A percentile compares a stretch with the other conserved stretches of the same genome.
Conservation (phyloP, 2,888 invertebrate species). For the Limnephilus rhombicus region DNA sequence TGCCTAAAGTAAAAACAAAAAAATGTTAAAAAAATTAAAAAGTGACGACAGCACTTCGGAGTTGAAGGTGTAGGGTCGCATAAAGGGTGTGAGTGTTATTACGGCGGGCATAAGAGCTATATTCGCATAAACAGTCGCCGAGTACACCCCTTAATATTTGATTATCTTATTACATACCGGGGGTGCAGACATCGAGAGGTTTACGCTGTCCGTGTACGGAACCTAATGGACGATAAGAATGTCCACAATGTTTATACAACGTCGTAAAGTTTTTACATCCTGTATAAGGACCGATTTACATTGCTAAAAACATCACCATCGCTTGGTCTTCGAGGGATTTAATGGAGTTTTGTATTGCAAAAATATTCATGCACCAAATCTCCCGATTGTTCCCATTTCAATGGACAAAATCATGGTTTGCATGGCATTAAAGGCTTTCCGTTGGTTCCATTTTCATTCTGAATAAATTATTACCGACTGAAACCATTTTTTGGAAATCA, state of each 20-base stretch:
- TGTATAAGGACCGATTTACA: conserved; percentile 40
- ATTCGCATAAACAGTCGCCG: conserved; percentile 49
- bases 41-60: neutral
- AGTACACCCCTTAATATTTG: conserved; percentile 61
- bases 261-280: conserved; percentile 57
- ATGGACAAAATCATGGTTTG: neutral
- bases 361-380: conserved; percentile 23
- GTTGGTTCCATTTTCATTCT: neutral
- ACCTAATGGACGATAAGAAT: conserved; percentile 60
- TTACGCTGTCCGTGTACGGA: conserved; percentile 47
- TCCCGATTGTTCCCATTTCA: neutral
- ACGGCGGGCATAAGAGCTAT: conserved; percentile 25
- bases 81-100: conserved; percentile 22
- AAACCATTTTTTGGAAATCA: neutral
- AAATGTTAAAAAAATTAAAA: neutral
- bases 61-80: neutral
- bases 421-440: neutral
- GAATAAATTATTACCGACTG: neutral
- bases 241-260: conserved; percentile 57
- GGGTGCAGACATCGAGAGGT: conserved; percentile 55
- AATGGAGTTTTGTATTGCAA: neutral
- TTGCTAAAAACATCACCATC: neutral
- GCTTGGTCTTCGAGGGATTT: neutral
- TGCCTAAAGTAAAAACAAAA: too few relatives aligned
- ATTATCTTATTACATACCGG: conserved; percentile 56